Evolutionary conservation across 2,888 invertebrate species (phyloP).

Genomic region (Apodemia hepburni): DNA sequence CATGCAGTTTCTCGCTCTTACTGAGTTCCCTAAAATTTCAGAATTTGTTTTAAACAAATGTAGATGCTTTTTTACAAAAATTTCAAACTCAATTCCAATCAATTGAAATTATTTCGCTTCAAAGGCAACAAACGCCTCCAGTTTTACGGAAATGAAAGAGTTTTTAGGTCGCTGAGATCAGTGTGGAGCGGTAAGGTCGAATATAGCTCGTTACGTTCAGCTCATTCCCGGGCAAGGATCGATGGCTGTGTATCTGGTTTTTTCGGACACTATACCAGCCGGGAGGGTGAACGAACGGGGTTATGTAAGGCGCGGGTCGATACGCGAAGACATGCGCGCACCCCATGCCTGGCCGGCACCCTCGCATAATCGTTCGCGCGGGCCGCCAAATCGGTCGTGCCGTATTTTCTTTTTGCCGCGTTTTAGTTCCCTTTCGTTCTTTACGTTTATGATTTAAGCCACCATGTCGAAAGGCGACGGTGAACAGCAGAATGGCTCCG

Average conservation of each 20-base stretch:
- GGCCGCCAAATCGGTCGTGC: slow-evolving; percentile 73
- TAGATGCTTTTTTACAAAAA: too few relatives aligned
- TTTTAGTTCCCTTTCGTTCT: slow-evolving; percentile 81
- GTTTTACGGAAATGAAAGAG: slow-evolving; percentile 31
- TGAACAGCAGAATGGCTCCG: slow-evolving; percentile 92
- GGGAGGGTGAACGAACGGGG: slow-evolving; percentile 74
- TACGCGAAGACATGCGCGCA: slow-evolving; percentile 58
- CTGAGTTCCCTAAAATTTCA: too few relatives aligned
- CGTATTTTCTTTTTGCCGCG: slow-evolving; percentile 75
- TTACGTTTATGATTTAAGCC: slow-evolving; percentile 79
- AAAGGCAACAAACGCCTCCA: not conserved
- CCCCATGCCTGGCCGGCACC: slow-evolving; percentile 34
- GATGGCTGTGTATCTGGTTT: slow-evolving; percentile 72
- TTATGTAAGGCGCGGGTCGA: slow-evolving; percentile 71
- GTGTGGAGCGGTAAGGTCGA: slow-evolving; percentile 30
- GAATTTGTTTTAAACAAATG: too few relatives aligned
- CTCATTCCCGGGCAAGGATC: slow-evolving; percentile 54
- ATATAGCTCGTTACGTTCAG: slow-evolving; percentile 34
- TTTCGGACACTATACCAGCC: slow-evolving; percentile 76
- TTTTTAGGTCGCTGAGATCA: slow-evolving; percentile 38
- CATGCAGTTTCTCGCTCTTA: too few relatives aligned
- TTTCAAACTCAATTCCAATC: not conserved
- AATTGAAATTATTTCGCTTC: not conserved
- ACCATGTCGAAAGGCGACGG: slow-evolving; percentile 94
- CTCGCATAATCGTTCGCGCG: slow-evolving; percentile 71